phyloP scores from a whole-genome alignment of 2,113 vertebrate species.

The Pollachius pollachius region DNA sequence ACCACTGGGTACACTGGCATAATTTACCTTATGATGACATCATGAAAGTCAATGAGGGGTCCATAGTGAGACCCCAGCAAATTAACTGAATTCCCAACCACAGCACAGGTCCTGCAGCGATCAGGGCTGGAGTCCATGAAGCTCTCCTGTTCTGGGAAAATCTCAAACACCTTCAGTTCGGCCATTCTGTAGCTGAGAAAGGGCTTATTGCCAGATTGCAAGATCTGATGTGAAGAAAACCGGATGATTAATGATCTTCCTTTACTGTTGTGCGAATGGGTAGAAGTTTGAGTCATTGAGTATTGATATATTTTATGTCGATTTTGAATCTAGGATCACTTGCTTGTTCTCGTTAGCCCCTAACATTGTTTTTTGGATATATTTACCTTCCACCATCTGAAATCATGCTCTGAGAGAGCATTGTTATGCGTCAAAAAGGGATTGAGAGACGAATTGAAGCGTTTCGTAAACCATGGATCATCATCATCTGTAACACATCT shows the following conservation, averaged over 20 bases:
- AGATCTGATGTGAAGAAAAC: slow-evolving; percentile 19
- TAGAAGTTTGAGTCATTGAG: not conserved
- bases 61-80: slow-evolving; percentile 78
- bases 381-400: slow-evolving; percentile 46
- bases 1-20: too few relatives aligned
- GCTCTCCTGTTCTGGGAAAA: slow-evolving; percentile 65
- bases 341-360: not conserved
- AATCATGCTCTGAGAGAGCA: not conserved
- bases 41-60: slow-evolving; percentile 75
- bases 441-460: not conserved
- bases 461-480: not conserved
- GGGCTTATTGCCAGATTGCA: slow-evolving; percentile 71
- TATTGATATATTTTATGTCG: not conserved
- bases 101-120: slow-evolving; percentile 79
- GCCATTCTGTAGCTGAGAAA: slow-evolving; percentile 55
- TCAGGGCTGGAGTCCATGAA: slow-evolving; percentile 46
- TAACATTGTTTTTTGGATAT: not conserved
- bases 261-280: not conserved
- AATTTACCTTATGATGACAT: slow-evolving; percentile 81
- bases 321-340: not conserved
- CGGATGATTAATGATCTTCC: too few relatives aligned
- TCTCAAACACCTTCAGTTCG: slow-evolving; percentile 71
- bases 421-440: slow-evolving; percentile 13
- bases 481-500: slow-evolving; percentile 5
- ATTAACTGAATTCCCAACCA: slow-evolving; percentile 88